Base-by-base conservation (phyloP, 2,113 vertebrate species). In the Noctilio leporinus region DNA sequence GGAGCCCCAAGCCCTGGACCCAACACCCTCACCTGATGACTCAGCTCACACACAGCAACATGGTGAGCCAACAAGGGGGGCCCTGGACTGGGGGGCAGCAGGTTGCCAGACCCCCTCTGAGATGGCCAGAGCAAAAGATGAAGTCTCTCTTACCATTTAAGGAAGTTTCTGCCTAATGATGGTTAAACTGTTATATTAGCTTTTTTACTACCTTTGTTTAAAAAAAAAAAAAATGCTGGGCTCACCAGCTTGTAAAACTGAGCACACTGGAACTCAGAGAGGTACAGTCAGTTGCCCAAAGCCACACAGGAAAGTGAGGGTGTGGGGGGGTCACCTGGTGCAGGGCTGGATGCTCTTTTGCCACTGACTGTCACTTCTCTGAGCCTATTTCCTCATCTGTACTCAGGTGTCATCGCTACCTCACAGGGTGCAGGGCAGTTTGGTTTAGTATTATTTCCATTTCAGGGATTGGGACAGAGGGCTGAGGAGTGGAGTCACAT, bases 41-140 rank as follows among this genome's bases (percentile, higher is more conserved):
- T 0, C 2, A 94, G 78, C 97, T 95, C 65, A 90, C 82, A 15
- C 98, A 97, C 83, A 70, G 97, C 97, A 98, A 98, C 65, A 80
- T 1, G 97, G 97, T 98, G 96, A 98, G 98, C 92, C 43, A 1
- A 38, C 3, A 0, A 8, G 2, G 0, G 55, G 24, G 15, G 12
- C 3, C 30, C 24, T 4, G 0, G 11, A 28, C 26, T 6, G 14
- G 26, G 43, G 4, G 73, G 47, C 19, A n/a, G 28, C 43, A 3
- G 16, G 51, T 8, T n/a, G 45, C 40, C 4, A 10, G 35, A 10
- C 4, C 22, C 22, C 33, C 33, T 5, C n/a, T 22, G 2, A 38
- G 69, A 28, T 24, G 43, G 33, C 53, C 40, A 7, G 26, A 83
- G 55, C 12, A 5, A 28, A 33, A 40, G 12, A 38, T 2, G 10